Conservation (phyloP, 2,113 vertebrate genomes). For the Tringa solitaria region DNA sequence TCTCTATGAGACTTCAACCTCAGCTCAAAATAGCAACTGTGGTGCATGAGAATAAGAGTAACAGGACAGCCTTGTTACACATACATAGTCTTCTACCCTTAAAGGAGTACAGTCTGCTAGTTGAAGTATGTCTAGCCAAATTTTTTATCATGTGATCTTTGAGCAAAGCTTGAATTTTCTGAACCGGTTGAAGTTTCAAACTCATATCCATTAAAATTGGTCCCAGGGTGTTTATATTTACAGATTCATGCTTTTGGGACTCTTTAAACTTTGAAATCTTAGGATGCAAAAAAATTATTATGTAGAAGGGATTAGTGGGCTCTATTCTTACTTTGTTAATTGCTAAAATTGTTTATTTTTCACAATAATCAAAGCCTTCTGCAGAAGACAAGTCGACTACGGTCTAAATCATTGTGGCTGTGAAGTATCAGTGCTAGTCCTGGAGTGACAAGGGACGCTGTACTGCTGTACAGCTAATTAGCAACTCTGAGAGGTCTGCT, state of each 20-base stretch:
- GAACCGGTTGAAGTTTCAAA: background rate
- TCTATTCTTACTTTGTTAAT: background rate
- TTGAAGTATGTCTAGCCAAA: background rate
- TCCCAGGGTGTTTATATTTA: background rate
- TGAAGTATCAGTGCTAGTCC: background rate
- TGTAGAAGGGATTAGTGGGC: background rate
- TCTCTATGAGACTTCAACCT: background rate
- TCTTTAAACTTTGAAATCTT: background rate
- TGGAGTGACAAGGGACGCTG: background rate
- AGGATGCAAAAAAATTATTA: background rate
- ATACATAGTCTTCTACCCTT: background rate
- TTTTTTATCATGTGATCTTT: background rate
- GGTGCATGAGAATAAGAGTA: background rate
- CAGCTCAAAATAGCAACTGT: background rate
- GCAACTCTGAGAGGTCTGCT: background rate
- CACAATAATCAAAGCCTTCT: background rate
- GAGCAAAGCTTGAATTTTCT: background rate
- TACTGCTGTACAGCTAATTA: background rate
- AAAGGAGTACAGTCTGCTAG: background rate
- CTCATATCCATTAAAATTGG: background rate
- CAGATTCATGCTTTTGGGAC: background rate
- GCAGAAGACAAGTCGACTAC: background rate
- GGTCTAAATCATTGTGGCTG: background rate
- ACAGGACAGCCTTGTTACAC: background rate
- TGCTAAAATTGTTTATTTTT: background rate